A percentile compares a stretch with the other conserved stretches of the same genome.
Evolutionary conservation across 2,888 invertebrate genomes (phyloP).

Genomic region (Lepidonotus clava): DNA sequence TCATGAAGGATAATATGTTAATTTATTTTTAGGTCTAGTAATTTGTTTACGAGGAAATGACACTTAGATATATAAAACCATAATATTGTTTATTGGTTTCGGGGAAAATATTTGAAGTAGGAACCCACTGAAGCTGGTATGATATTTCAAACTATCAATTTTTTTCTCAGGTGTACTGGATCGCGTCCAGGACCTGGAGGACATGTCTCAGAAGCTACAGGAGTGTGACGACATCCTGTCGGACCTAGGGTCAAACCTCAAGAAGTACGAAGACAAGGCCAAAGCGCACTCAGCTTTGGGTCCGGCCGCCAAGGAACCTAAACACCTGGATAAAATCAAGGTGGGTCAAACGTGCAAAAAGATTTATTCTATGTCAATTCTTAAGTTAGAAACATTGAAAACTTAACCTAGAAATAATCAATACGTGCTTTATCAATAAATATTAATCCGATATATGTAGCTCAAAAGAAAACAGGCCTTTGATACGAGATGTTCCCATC

Average conservation of each 20-base stretch:
- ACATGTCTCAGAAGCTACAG: conserved; percentile 85
- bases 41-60: too few relatives aligned
- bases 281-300: conserved; percentile 87
- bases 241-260: conserved; percentile 91
- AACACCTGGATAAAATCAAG: conserved; percentile 91
- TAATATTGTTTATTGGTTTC: too few relatives aligned
- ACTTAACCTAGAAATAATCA: not conserved
- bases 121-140: too few relatives aligned
- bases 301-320: conserved; percentile 89
- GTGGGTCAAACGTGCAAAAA: conserved; percentile 72
- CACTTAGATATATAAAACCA: too few relatives aligned
- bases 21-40: too few relatives aligned
- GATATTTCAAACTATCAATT: too few relatives aligned
- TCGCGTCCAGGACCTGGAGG: conserved; percentile 90
- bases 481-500: not conserved
- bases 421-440: too few relatives aligned
- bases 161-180: conserved; percentile 85
- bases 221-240: conserved; percentile 92
- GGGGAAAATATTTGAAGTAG: too few relatives aligned
- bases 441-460: too few relatives aligned
- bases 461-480: too few relatives aligned
- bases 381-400: not conserved
- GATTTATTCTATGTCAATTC: not conserved
- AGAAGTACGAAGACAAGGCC: conserved; percentile 93
- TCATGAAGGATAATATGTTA: too few relatives aligned